Conservation (phyloP, 2,888 invertebrate species). For the Drosophila nigricruria region DNA sequence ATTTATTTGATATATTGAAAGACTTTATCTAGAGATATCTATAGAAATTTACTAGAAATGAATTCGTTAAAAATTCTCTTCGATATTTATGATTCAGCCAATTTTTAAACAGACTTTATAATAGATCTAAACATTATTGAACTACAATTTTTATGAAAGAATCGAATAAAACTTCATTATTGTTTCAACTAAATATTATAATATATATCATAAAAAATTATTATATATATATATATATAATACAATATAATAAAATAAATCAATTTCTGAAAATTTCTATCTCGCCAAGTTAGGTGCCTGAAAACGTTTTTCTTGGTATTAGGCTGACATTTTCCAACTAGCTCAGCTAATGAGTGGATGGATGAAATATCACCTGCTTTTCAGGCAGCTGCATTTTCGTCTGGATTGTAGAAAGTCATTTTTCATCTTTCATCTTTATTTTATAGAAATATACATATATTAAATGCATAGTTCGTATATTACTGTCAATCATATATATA, state of each 20-base stretch:
- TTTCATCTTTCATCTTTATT: background rate
- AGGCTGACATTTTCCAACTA: background rate
- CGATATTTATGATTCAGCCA: background rate
- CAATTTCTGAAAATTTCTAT: background rate
- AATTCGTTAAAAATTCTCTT: background rate
- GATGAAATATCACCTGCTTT: slow-evolving; percentile 7
- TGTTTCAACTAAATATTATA: too few relatives aligned
- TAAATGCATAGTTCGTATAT: too few relatives aligned
- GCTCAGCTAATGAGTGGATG: slow-evolving; percentile 13
- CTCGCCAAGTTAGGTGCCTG: background rate
- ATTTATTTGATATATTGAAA: background rate
- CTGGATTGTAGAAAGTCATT: background rate
- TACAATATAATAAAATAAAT: too few relatives aligned
- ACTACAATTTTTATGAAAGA: too few relatives aligned
- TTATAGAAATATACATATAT: background rate
- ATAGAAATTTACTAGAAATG: background rate
- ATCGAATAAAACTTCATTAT: too few relatives aligned
- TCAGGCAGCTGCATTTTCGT: slow-evolving; percentile 16
- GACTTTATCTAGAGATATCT: background rate
- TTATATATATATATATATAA: too few relatives aligned
- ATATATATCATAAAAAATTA: too few relatives aligned
- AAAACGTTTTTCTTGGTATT: slow-evolving; percentile 9
- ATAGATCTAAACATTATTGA: background rate
- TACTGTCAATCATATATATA: too few relatives aligned
- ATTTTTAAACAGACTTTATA: background rate